Percentiles rank a stretch among this genome's conserved stretches.
Conservation (phyloP, 1,140 invertebrate species). For the Phenacoccus solenopsis region DNA sequence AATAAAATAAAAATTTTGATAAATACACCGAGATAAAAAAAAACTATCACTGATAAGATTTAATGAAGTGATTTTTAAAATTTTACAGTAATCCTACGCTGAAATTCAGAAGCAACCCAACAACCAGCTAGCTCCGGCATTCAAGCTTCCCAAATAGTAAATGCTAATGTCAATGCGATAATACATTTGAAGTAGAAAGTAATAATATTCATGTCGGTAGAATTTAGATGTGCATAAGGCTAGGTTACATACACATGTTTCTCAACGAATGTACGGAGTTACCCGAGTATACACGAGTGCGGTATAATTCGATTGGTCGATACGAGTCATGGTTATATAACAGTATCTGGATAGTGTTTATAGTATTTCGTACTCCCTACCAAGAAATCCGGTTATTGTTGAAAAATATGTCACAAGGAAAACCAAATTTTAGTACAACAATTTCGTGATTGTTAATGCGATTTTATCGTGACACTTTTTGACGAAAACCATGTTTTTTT, state of each 20-base stretch:
- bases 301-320: background rate
- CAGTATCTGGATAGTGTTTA: too few relatives aligned
- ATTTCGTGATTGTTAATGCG: too few relatives aligned
- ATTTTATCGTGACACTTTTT: too few relatives aligned
- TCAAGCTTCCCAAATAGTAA: background rate
- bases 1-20: too few relatives aligned
- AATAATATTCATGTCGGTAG: conserved; percentile 2
- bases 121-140: background rate
- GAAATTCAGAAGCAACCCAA: background rate
- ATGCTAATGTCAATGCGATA: background rate
- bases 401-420: too few relatives aligned
- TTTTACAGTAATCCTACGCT: background rate
- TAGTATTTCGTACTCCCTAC: too few relatives aligned
- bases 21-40: too few relatives aligned
- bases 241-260: conserved; percentile 1
- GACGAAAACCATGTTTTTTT: too few relatives aligned
- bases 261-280: background rate
- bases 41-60: background rate
- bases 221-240: background rate
- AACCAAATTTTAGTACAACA: too few relatives aligned
- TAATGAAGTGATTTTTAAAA: background rate
- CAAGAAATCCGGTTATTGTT: too few relatives aligned
- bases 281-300: background rate
- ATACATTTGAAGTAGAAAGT: background rate
- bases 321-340: background rate